Conservation (phyloP, 1,140 invertebrate species). For the Olivierus martensii region DNA sequence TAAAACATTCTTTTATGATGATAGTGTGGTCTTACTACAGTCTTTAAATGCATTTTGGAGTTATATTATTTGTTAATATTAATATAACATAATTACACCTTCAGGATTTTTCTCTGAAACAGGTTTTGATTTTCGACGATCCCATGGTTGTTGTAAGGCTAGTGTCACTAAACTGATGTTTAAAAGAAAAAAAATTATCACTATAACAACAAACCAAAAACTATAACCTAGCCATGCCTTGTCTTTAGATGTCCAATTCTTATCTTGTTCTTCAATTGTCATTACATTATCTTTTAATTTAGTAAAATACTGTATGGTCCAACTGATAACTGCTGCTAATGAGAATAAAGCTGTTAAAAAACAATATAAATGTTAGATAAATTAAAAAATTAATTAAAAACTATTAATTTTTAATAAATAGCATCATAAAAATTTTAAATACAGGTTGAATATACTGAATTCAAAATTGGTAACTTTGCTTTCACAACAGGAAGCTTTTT, state of each 20-base stretch:
- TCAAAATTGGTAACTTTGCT: too few species aligned
- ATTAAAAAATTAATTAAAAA: too few species aligned
- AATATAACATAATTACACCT: constrained; percentile 71
- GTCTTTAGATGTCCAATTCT: constrained; percentile 54
- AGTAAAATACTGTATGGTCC: constrained; percentile 56
- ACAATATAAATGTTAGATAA: too few species aligned
- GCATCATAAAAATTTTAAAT: too few species aligned
- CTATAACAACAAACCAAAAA: constrained; percentile 65
- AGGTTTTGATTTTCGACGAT: constrained; percentile 34
- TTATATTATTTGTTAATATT: constrained; percentile 19
- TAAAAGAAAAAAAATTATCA: constrained; percentile 49
- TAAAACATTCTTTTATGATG: too few species aligned
- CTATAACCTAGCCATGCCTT: constrained; percentile 55
- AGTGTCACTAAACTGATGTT: constrained; percentile 60
- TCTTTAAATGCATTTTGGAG: too few species aligned
- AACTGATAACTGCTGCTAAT: constrained; percentile 49
- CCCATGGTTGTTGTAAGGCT: constrained; percentile 47
- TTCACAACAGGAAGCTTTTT: too few species aligned
- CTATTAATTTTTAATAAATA: too few species aligned
- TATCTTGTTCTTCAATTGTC: constrained; percentile 51
- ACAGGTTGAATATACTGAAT: too few species aligned
- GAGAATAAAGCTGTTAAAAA: constrained; percentile 61
- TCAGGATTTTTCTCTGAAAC: constrained; percentile 59
- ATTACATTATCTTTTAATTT: constrained; percentile 61
- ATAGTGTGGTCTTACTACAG: too few species aligned